Percentiles rank a stretch among this genome's conserved stretches.
These are phyloP conservation scores for Cryptotis parvus DNA, from an alignment of 2,113 vertebrate species.

Conservation along the genomic window DNA sequence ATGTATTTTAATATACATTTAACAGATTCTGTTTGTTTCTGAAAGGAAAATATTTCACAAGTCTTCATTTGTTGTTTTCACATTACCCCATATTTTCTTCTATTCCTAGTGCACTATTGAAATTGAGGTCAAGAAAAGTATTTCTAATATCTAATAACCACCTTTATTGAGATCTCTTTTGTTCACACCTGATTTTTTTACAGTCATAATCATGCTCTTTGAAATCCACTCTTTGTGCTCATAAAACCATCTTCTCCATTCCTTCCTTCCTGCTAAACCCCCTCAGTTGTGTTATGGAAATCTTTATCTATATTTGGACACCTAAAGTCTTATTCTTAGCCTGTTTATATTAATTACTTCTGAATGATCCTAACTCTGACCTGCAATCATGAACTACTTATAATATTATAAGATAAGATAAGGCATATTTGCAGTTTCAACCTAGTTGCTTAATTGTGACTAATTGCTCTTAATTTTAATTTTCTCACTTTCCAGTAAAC, in stretches of 20 bases:
- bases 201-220: not conserved
- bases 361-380: not conserved
- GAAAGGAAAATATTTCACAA: not conserved
- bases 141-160: not conserved
- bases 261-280: not conserved
- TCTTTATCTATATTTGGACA: not conserved
- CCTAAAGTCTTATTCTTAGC: not conserved
- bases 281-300: not conserved
- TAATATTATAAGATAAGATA: not conserved
- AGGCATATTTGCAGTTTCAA: not conserved
- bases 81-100: not conserved
- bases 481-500: not conserved
- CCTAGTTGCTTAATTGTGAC: not conserved
- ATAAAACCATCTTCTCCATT: not conserved
- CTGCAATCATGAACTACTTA: not conserved
- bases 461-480: not conserved
- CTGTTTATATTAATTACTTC: not conserved
- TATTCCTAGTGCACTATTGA: not conserved
- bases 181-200: not conserved
- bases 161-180: not conserved
- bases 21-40: not conserved
- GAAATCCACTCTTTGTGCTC: not conserved
- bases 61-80: not conserved
- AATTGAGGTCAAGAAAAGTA: not conserved
- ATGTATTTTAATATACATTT: too few relatives aligned